phyloP scores from a whole-genome alignment of 2,797 vertebrate genomes.

The Carcharodon carcharias region DNA sequence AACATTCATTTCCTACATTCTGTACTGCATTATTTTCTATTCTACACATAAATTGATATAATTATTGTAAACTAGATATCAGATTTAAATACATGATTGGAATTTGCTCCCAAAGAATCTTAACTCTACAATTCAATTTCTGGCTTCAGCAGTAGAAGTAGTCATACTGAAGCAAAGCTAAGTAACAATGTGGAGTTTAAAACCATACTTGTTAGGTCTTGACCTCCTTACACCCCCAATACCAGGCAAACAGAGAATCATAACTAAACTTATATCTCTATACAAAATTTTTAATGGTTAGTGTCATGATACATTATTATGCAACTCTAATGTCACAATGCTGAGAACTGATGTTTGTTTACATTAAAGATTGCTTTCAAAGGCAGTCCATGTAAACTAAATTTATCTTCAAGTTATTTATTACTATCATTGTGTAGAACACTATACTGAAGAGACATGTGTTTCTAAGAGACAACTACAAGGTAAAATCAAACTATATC shows the following conservation, averaged over 20 bases:
- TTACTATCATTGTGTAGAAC: background rate
- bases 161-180: background rate
- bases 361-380: background rate
- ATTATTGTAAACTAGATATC: conserved; percentile 8
- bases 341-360: background rate
- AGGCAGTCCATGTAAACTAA: background rate
- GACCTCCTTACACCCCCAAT: background rate
- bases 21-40: background rate
- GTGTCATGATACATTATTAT: background rate
- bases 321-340: background rate
- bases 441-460: background rate
- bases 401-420: background rate
- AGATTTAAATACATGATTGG: background rate
- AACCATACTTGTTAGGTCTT: background rate
- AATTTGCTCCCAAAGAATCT: background rate
- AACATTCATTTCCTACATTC: background rate
- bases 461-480: background rate
- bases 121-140: too few species aligned
- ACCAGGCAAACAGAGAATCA: background rate
- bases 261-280: background rate
- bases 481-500: background rate
- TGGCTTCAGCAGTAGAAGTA: background rate
- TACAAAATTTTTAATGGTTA: background rate
- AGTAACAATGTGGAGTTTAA: background rate
- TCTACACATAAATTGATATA: background rate